Conservation (phyloP, 2,113 vertebrate species). For the Acinonyx jubatus region DNA sequence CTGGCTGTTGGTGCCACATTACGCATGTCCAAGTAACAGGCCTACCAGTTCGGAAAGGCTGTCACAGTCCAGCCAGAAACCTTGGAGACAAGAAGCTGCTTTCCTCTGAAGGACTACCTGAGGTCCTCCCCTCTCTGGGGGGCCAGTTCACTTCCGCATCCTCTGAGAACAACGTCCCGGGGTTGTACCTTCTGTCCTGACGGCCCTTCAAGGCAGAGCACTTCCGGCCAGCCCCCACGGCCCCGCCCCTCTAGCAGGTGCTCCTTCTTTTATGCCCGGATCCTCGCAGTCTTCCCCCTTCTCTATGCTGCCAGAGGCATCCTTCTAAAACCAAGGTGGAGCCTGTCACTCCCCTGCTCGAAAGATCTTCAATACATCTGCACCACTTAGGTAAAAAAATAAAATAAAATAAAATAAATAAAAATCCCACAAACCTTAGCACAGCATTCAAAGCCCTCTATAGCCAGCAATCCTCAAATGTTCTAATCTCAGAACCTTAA, state of each 20-base stretch:
- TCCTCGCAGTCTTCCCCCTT: background rate
- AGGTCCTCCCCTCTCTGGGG: background rate
- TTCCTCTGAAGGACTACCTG: background rate
- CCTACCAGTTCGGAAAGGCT: background rate
- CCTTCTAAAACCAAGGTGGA: background rate
- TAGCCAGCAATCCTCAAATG: background rate
- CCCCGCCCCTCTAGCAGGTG: background rate
- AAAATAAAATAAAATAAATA: background rate
- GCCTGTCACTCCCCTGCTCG: background rate
- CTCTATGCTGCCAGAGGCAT: background rate
- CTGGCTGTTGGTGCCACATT: background rate
- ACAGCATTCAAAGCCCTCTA: background rate
- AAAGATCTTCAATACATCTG: background rate
- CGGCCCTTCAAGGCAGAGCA: background rate
- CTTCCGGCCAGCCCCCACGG: background rate
- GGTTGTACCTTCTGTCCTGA: background rate
- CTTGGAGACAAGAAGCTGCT: background rate
- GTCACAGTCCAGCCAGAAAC: background rate
- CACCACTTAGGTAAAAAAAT: background rate
- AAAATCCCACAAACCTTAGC: background rate
- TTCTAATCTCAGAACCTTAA: constrained; percentile 8
- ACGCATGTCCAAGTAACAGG: background rate
- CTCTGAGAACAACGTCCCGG: background rate
- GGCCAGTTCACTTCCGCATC: background rate
- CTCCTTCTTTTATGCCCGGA: background rate